Base-by-base conservation (phyloP, 2,797 vertebrate species). In the Girardinus metallicus region DNA sequence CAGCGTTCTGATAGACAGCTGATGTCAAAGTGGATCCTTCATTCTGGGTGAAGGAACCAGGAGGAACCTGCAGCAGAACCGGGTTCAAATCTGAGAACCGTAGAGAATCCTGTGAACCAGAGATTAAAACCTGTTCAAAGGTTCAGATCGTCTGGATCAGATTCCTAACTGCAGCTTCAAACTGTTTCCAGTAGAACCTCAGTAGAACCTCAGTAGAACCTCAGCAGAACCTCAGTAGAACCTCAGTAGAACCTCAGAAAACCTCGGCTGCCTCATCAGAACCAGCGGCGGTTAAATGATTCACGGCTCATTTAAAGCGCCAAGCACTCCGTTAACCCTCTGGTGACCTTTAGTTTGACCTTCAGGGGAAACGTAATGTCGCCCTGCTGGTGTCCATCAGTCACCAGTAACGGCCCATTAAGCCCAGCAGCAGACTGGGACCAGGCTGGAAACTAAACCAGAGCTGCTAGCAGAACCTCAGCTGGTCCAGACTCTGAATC, bases 371-470 rank as follows among this genome's bases (percentile, higher is more conserved):
- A 76, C 75, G 4, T 62, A 6, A 81, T 57, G 83, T 39, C 31
- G n/a, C n/a, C 73, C 70, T 26, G 73, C 82, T 76, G 82, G 76
- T 46, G 79, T 82, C 83, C 12, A 77, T 87, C 82, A 44, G 84
- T 64, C 78, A 74, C 51, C 78, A 62, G 83, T 12, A 80, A 73
- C 73, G 49, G 60, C 36, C 78, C 76, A 83, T 83, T 80, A 85
- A 74, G 16, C 41, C 53, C 39, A 26, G 75, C 55, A 51, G 39
- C 80, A 34, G 47, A 62, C 41, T 79, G 83, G 62, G 74, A 80
- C 77, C 70, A 86, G 70, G 44, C 82, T 46, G 70, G 49, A 49
- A 82, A 78, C 72, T 62, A 77, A 83, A 82, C 43, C 11, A 46
- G 44, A 46, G 12, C 44, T 15, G 43, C 43, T 44, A 49, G 5